Evolutionary conservation across 1,140 invertebrate species (phyloP).

Genomic region (Limonius californicus): DNA sequence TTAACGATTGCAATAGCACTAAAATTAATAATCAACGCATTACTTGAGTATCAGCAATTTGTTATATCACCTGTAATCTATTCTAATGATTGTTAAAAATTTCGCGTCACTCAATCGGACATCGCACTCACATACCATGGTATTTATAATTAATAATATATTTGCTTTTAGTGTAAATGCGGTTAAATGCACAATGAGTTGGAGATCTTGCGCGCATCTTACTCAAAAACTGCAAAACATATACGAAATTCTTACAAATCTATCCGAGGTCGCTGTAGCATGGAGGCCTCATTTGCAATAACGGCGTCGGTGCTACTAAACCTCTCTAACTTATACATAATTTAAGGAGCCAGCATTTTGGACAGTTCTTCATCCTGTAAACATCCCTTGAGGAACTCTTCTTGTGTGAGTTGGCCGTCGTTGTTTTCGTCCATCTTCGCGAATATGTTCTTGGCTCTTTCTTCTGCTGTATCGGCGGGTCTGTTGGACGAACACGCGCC

Average conservation of each 20-base stretch:
- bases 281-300: neutral
- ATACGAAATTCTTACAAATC: neutral
- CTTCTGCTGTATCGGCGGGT: slow-evolving; percentile 89
- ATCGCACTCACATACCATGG: neutral
- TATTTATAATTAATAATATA: no score
- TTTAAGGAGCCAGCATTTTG: slow-evolving; percentile 90
- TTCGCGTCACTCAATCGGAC: neutral
- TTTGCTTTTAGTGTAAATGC: no score
- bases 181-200: neutral
- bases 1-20: neutral
- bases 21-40: slow-evolving; percentile 1
- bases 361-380: slow-evolving; percentile 96
- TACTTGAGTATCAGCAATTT: slow-evolving; percentile 2
- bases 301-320: neutral
- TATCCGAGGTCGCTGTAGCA: neutral
- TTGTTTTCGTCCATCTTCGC: slow-evolving; percentile 99
- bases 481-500: slow-evolving; percentile 91
- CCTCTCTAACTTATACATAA: neutral
- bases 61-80: slow-evolving; percentile 1
- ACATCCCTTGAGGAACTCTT: slow-evolving; percentile 98
- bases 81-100: slow-evolving; percentile 7
- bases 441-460: slow-evolving; percentile 97
- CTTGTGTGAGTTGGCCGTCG: slow-evolving; percentile 95
- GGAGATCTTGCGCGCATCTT: neutral
- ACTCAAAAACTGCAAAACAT: neutral